phyloP scores from a whole-genome alignment of 2,888 invertebrate genomes.

The Penaeus monodon region DNA sequence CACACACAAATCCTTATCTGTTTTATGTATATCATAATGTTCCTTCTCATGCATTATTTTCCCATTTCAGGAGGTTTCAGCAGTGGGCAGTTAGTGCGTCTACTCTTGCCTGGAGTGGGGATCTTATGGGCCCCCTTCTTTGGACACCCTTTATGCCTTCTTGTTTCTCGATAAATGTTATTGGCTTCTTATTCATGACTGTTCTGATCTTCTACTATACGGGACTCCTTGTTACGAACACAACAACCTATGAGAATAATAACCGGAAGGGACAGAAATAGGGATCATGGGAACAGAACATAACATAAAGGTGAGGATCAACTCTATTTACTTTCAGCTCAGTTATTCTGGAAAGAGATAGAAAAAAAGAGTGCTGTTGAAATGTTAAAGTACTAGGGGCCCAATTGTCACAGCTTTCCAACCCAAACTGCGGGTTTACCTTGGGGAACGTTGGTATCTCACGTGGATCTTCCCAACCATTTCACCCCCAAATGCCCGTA shows the following conservation, averaged over 20 bases:
- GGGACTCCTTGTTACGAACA: conserved; percentile 80
- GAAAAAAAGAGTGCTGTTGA: neutral
- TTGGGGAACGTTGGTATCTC: conserved; percentile 78
- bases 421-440: conserved; percentile 35
- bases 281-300: conserved; percentile 74
- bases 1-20: neutral
- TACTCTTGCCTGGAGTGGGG: conserved; percentile 82
- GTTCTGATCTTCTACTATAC: conserved; percentile 80
- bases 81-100: conserved; percentile 72
- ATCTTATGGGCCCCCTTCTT: conserved; percentile 73
- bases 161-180: conserved; percentile 79
- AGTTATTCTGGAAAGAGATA: neutral
- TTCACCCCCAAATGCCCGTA: conserved; percentile 79
- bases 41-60: neutral
- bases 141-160: conserved; percentile 79
- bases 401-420: neutral
- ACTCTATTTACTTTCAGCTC: conserved; percentile 68
- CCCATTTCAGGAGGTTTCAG: conserved; percentile 55
- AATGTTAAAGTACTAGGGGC: neutral
- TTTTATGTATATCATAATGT: neutral
- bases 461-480: conserved; percentile 86
- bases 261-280: conserved; percentile 67
- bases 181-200: conserved; percentile 78
- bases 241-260: conserved; percentile 81
- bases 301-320: conserved; percentile 80